Evolutionary conservation across 2,888 invertebrate species (phyloP).

Genomic region (Dromius quadrimaculatus): DNA sequence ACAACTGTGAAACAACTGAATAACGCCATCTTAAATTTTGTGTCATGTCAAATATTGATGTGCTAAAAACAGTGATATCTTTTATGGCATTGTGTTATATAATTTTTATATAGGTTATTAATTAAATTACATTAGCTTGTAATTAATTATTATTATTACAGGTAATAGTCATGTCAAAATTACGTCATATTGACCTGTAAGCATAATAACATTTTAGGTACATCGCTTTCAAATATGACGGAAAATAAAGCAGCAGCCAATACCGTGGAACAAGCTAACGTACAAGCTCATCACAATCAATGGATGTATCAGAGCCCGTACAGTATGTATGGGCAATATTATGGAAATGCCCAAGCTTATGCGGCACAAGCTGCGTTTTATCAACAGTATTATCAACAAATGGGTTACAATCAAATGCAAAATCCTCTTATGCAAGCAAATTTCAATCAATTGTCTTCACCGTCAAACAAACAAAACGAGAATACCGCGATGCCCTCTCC

Average conservation of each 20-base stretch:
- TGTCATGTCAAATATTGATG: constrained; percentile 30
- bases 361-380: constrained; percentile 63
- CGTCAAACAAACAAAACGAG: constrained; percentile 55
- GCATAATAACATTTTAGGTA: constrained; percentile 1
- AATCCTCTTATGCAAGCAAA: constrained; percentile 57
- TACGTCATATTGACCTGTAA: constrained; percentile 17
- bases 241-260: constrained; percentile 40
- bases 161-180: constrained; percentile 14
- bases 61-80: constrained; percentile 14
- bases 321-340: constrained; percentile 32
- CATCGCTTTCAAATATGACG: constrained; percentile 32
- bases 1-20: constrained; percentile 13
- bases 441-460: constrained; percentile 64
- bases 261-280: constrained; percentile 29
- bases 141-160: constrained; percentile 27
- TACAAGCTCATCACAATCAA: constrained; percentile 38
- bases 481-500: constrained; percentile 63
- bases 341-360: constrained; percentile 22
- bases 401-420: constrained; percentile 61
- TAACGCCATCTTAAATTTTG: constrained; percentile 3
- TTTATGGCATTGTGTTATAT: constrained; percentile 24
- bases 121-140: constrained; percentile 12
- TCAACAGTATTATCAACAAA: constrained; percentile 69
- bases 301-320: constrained; percentile 43
- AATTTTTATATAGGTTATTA: constrained; percentile 31